Evolutionary conservation across 2,888 invertebrate species (phyloP), one percentile per base, ranked within the genome.

Genomic region (Synergus gifuensis): DNA sequence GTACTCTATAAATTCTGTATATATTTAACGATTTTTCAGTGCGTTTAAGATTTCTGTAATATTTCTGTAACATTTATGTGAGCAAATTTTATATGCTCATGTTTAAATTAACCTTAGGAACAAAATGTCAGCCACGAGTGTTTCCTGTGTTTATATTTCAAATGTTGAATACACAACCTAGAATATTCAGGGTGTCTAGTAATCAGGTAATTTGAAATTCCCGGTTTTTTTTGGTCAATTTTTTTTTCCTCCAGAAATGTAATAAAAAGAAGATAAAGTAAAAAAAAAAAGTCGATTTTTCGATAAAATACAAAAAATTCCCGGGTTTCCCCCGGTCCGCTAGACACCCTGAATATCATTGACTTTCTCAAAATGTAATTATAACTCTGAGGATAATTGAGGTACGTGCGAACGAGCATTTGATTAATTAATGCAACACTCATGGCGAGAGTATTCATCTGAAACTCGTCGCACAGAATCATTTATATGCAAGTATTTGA

Each of bases 401-500:
- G 3, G 8, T 54, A 54, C 54, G 54, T 54, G 54, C 54, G 5
- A 63, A 63, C 2, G 22, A 36, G 63, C 28, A 16, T 36, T 63
- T 63, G 63, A 63, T 63, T 63, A 28, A 16, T 63, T 63, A 63
- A 63, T 63, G 36, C 28, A 16, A 40, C 16, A 63, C 63, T 63
- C 63, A 16, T 36, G 16, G 28, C n/a, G 16, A 63, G 63, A 36
- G 40, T 36, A 16, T 28, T 63, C 36, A 28, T 63, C 63, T 63
- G 36, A 63, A 63, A 63, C 63, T 63, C 16, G 63, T 36, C 28
- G 14, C 36, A 28, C 7, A 8, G 16, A 63, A 63, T 63, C 36
- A 63, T 63, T 63, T 63, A 40, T 63, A 63, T 63, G 63, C 63
- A 28, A 36, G 63, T 14, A 63, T 63, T 63, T 63, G 36, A 63